Evolutionary conservation across 2,888 invertebrate genomes (phyloP).

Genomic region (Prionchulus punctatus): DNA sequence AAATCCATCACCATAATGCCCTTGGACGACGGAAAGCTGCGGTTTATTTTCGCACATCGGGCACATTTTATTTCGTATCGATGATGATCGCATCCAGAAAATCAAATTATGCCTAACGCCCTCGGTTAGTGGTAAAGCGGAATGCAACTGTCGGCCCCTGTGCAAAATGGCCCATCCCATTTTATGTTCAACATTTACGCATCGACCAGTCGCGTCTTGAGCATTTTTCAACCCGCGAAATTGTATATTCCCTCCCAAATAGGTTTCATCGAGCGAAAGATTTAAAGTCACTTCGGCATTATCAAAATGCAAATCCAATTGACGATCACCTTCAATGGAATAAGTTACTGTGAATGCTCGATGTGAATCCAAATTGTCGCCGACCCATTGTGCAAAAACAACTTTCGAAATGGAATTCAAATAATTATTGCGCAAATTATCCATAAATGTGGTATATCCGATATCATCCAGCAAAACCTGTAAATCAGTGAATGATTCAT

Average conservation of each 20-base stretch:
- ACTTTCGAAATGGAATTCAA: conserved; percentile 28
- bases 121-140: conserved; percentile 31
- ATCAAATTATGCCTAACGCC: conserved; percentile 37
- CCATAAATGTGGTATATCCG: conserved; percentile 33
- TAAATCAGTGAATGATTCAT: conserved; percentile 9
- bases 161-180: conserved; percentile 31
- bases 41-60: conserved; percentile 37
- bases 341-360: conserved; percentile 37
- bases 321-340: conserved; percentile 14
- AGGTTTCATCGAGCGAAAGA: conserved; percentile 33
- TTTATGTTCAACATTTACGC: not conserved
- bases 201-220: not conserved
- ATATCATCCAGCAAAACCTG: conserved; percentile 36
- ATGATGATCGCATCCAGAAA: conserved; percentile 38
- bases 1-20: conserved; percentile 25
- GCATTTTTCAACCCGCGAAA: conserved; percentile 31
- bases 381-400: conserved; percentile 34
- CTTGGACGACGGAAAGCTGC: conserved; percentile 17
- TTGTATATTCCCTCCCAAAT: conserved; percentile 33
- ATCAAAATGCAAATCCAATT: conserved; percentile 37
- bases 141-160: conserved; percentile 36
- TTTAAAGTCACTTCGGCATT: conserved; percentile 39
- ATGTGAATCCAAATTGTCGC: conserved; percentile 35
- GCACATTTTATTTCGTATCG: conserved; percentile 33
- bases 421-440: conserved; percentile 31